Base-by-base conservation (phyloP, 2,888 invertebrate genomes). In the Germaria angustata region DNA sequence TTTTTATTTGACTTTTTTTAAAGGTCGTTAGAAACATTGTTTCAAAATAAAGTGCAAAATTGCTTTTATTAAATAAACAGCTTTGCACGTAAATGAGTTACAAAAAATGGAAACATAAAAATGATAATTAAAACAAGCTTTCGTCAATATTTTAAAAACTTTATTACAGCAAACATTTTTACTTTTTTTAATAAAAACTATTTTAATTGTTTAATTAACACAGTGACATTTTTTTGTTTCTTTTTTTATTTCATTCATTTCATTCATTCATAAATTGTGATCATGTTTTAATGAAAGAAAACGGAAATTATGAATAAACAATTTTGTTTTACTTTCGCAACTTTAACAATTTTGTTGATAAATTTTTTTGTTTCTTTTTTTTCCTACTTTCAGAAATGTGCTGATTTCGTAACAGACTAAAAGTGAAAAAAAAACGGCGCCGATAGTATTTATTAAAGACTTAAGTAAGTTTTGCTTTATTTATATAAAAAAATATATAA, bases 221-320 rank as follows among this genome's bases (percentile, higher is more conserved):
- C 71, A 63, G 36, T 78, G 78, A 71, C 78, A 78, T 28, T 66
- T 65, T 63, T 41, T 46, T 57, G 36, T 44, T 22, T 72, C 13
- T 44, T 51, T 57, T 71, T 36, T 20, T 13, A 20, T 9, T 41
- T 9, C 20, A 41, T 53, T 39, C 66, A 71, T 77, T n/a, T n/a
- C n/a, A n/a, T n/a, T n/a, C n/a, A n/a, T n/a, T n/a, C n/a, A n/a
- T n/a, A n/a, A n/a, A n/a, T n/a, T n/a, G n/a, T n/a, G n/a, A n/a
- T 76, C 75, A 57, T 57, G 8, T 53, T 53, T 61, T 69, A 68
- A 51, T 46, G 44, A 65, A 53, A 61, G 73, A 17, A 4, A 65
- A 28, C 15, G 1, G 28, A 53, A 36, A 15, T 11, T 11, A 11
- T 61, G 15, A 49, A 22, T 49, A 22, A 20, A 24, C 22, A 13